phyloP scores from a whole-genome alignment of 2,113 vertebrate genomes.

The Gobio gobio region DNA sequence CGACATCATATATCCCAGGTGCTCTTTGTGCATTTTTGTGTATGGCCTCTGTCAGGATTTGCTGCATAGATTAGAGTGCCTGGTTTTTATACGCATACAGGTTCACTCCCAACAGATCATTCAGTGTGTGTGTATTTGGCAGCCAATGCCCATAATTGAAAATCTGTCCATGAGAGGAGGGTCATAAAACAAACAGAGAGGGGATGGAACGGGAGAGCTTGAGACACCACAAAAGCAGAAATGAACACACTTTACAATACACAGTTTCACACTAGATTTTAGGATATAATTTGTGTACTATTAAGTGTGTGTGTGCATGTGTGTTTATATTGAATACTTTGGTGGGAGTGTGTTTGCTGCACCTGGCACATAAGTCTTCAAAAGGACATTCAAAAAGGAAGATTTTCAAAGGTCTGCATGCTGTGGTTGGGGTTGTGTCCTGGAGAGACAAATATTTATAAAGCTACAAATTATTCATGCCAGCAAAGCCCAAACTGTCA shows the following conservation, averaged over 20 bases:
- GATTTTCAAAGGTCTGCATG: slow-evolving; percentile 34
- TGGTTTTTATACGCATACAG: neutral
- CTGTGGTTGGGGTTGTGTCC: slow-evolving; percentile 37
- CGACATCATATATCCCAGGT: slow-evolving; percentile 20
- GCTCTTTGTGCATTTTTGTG: slow-evolving; percentile 7
- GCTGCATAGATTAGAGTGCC: neutral
- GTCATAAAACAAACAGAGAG: slow-evolving; percentile 41
- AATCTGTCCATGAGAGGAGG: slow-evolving; percentile 40
- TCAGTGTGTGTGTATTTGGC: slow-evolving; percentile 18
- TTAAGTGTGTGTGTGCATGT: neutral
- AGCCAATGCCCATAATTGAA: slow-evolving; percentile 42
- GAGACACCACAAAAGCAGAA: neutral
- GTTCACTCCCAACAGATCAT: neutral
- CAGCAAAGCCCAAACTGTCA: slow-evolving; percentile 71
- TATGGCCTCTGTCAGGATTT: slow-evolving; percentile 17
- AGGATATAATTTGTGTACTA: neutral
- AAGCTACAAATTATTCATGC: slow-evolving; percentile 81
- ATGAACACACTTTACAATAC: neutral
- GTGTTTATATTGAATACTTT: neutral
- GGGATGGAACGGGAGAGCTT: neutral
- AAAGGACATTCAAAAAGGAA: slow-evolving; percentile 1
- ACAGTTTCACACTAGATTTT: neutral
- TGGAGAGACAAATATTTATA: slow-evolving; percentile 76
- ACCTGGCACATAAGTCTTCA: neutral
- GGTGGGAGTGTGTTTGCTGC: slow-evolving; percentile 10